phyloP scores from a whole-genome alignment of 2,888 invertebrate species.

The Protophormia terraenovae region DNA sequence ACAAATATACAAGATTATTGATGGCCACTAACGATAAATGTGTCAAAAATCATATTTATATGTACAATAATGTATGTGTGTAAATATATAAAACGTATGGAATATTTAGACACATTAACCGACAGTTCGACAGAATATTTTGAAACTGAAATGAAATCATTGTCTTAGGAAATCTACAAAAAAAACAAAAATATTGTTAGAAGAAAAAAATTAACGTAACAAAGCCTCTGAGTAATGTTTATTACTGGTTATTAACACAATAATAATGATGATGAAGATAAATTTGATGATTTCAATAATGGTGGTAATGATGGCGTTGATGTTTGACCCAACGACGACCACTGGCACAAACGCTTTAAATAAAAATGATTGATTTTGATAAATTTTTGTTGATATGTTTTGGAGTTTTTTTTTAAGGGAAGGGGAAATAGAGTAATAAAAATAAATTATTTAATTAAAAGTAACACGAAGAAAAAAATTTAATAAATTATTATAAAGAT shows the following conservation, averaged over 20 bases:
- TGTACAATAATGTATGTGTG: neutral
- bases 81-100: neutral
- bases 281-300: conserved; percentile 8
- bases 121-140: neutral
- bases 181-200: conserved; percentile 2
- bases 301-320: conserved; percentile 29
- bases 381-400: neutral
- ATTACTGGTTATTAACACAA: conserved; percentile 29
- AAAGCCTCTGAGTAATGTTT: conserved; percentile 33
- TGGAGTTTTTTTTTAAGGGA: neutral
- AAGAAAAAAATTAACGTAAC: neutral
- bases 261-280: neutral
- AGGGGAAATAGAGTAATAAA: neutral
- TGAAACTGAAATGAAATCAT: conserved; percentile 3
- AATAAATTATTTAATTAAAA: neutral
- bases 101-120: neutral
- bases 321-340: neutral
- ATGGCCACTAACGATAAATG: conserved; percentile 56
- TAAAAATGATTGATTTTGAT: conserved; percentile 33
- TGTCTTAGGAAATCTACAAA: conserved; percentile 30
- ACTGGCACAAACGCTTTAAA: neutral
- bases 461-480: neutral
- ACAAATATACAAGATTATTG: conserved; percentile 3
- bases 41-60: conserved; percentile 54
- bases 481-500: no score